Conservation (phyloP, 2,888 invertebrate genomes). For the Marasmarcha lunaedactyla region DNA sequence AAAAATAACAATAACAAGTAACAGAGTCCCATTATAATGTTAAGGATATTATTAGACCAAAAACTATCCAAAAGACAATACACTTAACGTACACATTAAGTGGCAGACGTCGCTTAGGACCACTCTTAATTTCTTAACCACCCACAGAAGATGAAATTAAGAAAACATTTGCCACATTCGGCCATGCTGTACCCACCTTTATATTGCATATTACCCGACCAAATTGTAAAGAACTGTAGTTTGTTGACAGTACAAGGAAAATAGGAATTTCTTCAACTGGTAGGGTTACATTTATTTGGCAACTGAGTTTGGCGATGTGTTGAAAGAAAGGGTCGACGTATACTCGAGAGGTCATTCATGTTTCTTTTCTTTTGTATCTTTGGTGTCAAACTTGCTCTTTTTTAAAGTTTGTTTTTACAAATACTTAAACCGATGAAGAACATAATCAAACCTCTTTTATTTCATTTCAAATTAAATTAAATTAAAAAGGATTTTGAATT, state of each 20-base stretch:
- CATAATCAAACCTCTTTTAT: too few relatives aligned
- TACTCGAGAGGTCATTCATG: too few relatives aligned
- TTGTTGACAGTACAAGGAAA: constrained; percentile 14
- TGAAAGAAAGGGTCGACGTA: too few relatives aligned
- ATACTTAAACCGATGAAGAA: too few relatives aligned
- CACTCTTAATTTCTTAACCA: constrained; percentile 68
- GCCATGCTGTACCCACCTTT: constrained; percentile 35
- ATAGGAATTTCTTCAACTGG: constrained; percentile 2
- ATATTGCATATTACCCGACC: constrained; percentile 23
- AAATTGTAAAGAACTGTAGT: constrained; percentile 23
- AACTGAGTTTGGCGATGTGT: too few relatives aligned
- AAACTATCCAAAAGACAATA: constrained; percentile 57
- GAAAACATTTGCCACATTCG: constrained; percentile 63
- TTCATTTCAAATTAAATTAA: too few relatives aligned
- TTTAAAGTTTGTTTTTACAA: too few relatives aligned
- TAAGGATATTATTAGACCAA: constrained; percentile 56
- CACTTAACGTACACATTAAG: constrained; percentile 46
- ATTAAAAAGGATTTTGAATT: neutral
- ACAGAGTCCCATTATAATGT: constrained; percentile 40
- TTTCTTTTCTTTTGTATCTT: too few relatives aligned
- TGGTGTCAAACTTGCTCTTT: too few relatives aligned
- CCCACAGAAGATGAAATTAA: constrained; percentile 65
- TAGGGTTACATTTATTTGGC: neutral
- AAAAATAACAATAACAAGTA: too few relatives aligned
- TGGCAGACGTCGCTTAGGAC: constrained; percentile 52